Percentiles rank a stretch among this genome's conserved stretches.
Evolutionary conservation across 2,113 vertebrate species (phyloP).

Genomic region (Patagioenas fasciata): DNA sequence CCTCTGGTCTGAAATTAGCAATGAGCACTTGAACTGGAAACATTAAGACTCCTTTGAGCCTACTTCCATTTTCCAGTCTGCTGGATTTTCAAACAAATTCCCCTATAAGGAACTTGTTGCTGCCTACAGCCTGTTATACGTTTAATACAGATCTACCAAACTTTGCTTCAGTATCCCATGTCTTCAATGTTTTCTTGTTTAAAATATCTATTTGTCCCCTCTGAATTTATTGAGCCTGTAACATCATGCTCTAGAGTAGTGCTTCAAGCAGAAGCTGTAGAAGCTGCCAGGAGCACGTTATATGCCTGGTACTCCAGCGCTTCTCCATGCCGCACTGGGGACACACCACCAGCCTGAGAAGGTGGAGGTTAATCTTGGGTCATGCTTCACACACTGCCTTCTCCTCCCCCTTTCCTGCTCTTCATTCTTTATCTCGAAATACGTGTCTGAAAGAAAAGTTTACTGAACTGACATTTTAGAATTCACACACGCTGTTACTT

Average conservation of each 20-base stretch:
- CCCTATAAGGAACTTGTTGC: not conserved
- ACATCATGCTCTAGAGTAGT: not conserved
- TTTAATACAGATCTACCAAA: not conserved
- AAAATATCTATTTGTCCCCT: not conserved
- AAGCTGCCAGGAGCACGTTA: not conserved
- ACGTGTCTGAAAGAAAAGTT: not conserved
- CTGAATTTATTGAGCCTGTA: not conserved
- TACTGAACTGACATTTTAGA: not conserved
- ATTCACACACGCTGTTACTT: not conserved
- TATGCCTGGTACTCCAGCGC: rapidly evolving
- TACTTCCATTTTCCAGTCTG: constrained; percentile 40
- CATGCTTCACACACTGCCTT: not conserved
- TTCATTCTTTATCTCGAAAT: not conserved
- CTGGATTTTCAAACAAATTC: constrained; percentile 17
- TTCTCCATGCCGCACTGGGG: not conserved
- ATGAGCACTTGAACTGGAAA: constrained; percentile 28
- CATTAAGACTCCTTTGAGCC: constrained; percentile 13
- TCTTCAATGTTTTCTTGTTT: not conserved
- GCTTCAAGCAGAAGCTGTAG: not conserved
- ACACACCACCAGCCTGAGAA: not conserved
- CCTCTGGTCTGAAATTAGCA: constrained; percentile 27
- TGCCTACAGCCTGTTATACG: not conserved
- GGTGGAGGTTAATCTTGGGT: not conserved
- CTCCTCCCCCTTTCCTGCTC: not conserved
- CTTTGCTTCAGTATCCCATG: not conserved